These are phyloP conservation scores for Ophion slaviceki DNA, from an alignment of 2,888 invertebrate genomes.

Conservation along the genomic window DNA sequence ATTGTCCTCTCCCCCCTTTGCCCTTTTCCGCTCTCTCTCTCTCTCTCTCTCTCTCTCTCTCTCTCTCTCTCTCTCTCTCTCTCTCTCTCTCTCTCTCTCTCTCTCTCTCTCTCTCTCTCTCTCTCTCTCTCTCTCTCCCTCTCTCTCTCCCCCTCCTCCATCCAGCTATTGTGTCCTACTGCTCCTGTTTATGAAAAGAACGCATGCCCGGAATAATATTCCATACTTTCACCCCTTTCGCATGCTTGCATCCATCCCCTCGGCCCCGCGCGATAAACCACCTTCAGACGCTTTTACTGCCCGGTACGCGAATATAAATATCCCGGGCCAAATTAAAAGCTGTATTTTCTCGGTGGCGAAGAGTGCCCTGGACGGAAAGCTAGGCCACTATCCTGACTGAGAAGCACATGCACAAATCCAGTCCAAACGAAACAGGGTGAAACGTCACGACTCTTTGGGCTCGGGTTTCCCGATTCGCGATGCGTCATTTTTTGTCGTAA, in stretches of 20 bases:
- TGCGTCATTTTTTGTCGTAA: not conserved
- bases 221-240: constrained; percentile 44
- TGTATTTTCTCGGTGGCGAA: constrained; percentile 61
- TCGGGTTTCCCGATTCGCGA: not conserved
- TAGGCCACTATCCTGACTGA: not conserved
- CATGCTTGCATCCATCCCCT: constrained; percentile 14
- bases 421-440: constrained; percentile 15
- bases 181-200: constrained; percentile 63
- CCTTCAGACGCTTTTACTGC: constrained; percentile 64
- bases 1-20: constrained; percentile 58
- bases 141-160: constrained; percentile 36
- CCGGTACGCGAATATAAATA: constrained; percentile 65
- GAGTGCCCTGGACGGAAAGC: constrained; percentile 12
- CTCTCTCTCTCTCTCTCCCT: constrained; percentile 21
- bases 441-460: constrained; percentile 46
- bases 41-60: constrained; percentile 23
- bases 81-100: constrained; percentile 26
- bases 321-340: constrained; percentile 68
- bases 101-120: constrained; percentile 21
- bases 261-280: constrained; percentile 54
- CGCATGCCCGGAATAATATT: constrained; percentile 68
- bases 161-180: constrained; percentile 27
- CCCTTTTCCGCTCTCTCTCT: constrained; percentile 17
- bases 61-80: constrained; percentile 27
- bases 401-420: not conserved